Percentiles rank a stretch among this genome's conserved stretches.
These are phyloP conservation scores for Hucho hucho DNA, from an alignment of 2,113 vertebrate genomes.

Conservation along the genomic window DNA sequence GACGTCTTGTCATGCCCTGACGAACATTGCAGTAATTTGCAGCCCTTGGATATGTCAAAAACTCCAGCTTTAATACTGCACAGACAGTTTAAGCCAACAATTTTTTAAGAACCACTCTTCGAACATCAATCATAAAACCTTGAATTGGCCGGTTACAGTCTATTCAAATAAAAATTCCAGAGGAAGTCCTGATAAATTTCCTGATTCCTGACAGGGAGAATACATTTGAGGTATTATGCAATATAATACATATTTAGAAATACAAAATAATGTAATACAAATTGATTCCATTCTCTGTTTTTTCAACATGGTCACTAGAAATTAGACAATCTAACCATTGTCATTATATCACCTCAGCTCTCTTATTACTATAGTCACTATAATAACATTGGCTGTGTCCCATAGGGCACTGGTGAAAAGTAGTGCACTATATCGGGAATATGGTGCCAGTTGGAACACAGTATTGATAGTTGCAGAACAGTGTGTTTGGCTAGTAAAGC, in stretches of 20 bases:
- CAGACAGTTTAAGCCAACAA: conserved; percentile 63
- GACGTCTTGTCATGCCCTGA: conserved; percentile 66
- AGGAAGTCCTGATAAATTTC: conserved; percentile 41
- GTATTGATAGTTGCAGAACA: not conserved
- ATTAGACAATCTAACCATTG: too few species aligned
- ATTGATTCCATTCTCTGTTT: not conserved
- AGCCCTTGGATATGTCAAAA: conserved; percentile 60
- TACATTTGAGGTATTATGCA: not conserved
- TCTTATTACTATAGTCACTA: too few species aligned
- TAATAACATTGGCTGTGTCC: too few species aligned
- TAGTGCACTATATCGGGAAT: too few species aligned
- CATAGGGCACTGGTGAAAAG: too few species aligned
- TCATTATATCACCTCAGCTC: too few species aligned
- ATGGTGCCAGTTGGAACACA: not conserved
- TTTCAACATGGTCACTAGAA: too few species aligned
- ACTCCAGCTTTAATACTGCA: conserved; percentile 39
- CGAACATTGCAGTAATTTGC: conserved; percentile 70
- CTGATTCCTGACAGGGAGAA: not conserved
- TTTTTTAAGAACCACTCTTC: conserved; percentile 52
- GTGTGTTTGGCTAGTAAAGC: not conserved
- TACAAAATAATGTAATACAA: not conserved
- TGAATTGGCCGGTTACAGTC: conserved; percentile 32
- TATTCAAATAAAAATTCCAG: conserved; percentile 45
- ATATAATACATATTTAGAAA: too few species aligned
- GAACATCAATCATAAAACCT: conserved; percentile 59